These are phyloP conservation scores for Astyanax mexicanus DNA, from an alignment of 2,797 vertebrate species.

Conservation along the genomic window DNA sequence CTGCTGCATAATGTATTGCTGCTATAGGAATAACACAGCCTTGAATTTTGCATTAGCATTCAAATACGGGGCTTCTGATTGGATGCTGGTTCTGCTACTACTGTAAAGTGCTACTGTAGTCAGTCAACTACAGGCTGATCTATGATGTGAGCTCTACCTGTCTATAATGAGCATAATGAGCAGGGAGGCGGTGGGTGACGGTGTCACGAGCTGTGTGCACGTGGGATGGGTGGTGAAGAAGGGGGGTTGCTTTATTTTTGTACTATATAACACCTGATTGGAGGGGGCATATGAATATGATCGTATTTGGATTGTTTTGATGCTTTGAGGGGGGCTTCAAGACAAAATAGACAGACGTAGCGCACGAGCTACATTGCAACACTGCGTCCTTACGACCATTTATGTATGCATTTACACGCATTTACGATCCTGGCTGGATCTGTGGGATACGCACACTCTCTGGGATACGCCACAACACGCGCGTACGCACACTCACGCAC, in stretches of 20 bases:
- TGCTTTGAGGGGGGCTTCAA: background rate
- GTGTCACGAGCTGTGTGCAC: slow-evolving; percentile 40
- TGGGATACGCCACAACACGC: too few species aligned
- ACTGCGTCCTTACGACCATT: too few species aligned
- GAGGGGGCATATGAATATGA: background rate
- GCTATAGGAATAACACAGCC: background rate
- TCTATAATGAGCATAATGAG: background rate
- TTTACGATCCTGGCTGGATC: slow-evolving; percentile 13
- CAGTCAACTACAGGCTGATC: background rate
- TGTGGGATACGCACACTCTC: background rate
- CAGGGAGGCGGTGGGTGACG: background rate
- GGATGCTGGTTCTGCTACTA: background rate
- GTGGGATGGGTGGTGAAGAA: slow-evolving; percentile 1
- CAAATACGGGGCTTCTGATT: background rate
- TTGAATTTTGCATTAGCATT: background rate
- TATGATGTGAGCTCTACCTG: background rate
- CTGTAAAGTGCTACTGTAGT: background rate
- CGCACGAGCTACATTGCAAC: slow-evolving; percentile 44
- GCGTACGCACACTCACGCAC: slow-evolving; percentile 9
- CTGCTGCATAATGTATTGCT: background rate
- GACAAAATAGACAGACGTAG: background rate
- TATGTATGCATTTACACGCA: too few species aligned
- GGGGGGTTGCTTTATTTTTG: slow-evolving; percentile 12
- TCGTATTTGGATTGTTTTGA: background rate
- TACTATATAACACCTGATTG: slow-evolving; percentile 29